Evolutionary conservation across 2,888 invertebrate species (phyloP).

Genomic region (Magallana nippona): DNA sequence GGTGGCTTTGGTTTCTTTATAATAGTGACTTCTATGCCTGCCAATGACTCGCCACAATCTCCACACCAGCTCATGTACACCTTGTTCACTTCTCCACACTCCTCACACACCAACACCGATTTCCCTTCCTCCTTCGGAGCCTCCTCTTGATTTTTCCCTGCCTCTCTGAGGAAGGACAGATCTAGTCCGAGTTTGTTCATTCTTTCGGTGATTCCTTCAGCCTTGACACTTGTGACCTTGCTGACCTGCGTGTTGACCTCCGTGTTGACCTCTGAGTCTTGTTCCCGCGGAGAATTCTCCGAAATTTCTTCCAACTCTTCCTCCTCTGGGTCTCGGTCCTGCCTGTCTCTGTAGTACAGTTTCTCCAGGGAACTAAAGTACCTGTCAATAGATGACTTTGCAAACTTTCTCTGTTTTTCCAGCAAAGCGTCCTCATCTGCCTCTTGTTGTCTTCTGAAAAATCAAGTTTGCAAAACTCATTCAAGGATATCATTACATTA

Average conservation of each 20-base stretch:
- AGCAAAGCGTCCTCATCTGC: conserved; percentile 60
- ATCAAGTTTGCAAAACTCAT: background rate
- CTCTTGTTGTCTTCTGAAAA: conserved; percentile 63
- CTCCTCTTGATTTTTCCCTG: conserved; percentile 42
- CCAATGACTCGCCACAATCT: conserved; percentile 73
- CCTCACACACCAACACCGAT: conserved; percentile 68
- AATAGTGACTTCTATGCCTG: conserved; percentile 68
- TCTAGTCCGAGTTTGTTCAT: conserved; percentile 69
- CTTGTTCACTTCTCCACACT: conserved; percentile 71
- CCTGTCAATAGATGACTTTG: conserved; percentile 65
- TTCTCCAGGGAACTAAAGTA: conserved; percentile 70
- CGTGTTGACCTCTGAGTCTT: conserved; percentile 53
- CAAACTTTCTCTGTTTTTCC: conserved; percentile 61
- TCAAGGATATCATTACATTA: too few relatives aligned
- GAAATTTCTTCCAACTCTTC: conserved; percentile 6
- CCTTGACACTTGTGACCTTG: conserved; percentile 61
- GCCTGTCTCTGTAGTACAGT: conserved; percentile 49
- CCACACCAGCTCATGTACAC: conserved; percentile 75
- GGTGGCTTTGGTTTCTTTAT: conserved; percentile 60
- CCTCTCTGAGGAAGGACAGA: conserved; percentile 57
- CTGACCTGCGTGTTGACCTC: conserved; percentile 60
- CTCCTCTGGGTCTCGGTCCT: conserved; percentile 17
- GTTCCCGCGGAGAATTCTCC: background rate
- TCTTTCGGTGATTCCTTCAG: conserved; percentile 71
- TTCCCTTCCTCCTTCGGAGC: conserved; percentile 46